Conservation (phyloP, 2,797 vertebrate genomes). For the Malurus leucopterus region DNA sequence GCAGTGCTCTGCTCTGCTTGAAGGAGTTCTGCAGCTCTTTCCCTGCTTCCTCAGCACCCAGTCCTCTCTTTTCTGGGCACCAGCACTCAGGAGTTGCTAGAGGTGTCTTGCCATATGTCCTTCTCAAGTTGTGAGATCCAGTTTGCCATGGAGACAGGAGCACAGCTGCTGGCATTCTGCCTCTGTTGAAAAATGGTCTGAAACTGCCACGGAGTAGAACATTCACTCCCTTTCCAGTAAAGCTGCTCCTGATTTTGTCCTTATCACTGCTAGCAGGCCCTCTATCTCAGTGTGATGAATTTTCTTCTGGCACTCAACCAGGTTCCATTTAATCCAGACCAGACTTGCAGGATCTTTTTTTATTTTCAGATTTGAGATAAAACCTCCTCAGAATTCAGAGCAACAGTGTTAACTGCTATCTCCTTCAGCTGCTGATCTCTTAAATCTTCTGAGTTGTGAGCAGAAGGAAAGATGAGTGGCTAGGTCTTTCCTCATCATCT, state of each 20-base stretch:
- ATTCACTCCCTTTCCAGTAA: not conserved
- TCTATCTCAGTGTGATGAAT: not conserved
- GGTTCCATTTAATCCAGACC: constrained; percentile 5
- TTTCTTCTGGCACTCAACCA: not conserved
- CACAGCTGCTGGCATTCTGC: constrained; percentile 2
- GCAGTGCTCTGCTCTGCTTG: not conserved
- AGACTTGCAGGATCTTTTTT: not conserved
- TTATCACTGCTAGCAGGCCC: not conserved
- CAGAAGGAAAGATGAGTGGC: not conserved
- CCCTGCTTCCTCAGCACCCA: not conserved
- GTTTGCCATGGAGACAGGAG: not conserved
- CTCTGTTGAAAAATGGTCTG: not conserved
- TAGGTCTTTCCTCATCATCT: not conserved
- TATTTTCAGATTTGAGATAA: not conserved
- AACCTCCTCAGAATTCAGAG: not conserved
- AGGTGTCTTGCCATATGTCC: not conserved
- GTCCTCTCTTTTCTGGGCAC: not conserved
- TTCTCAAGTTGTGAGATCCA: not conserved
- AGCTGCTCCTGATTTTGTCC: not conserved
- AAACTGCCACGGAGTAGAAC: not conserved
- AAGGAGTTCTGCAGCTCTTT: not conserved
- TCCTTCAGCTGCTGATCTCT: not conserved
- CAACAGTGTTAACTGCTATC: not conserved
- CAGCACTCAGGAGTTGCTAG: not conserved
- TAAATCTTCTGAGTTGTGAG: not conserved